These are phyloP conservation scores for Characodon lateralis DNA, from an alignment of 2,797 vertebrate genomes.

Conservation along the genomic window DNA sequence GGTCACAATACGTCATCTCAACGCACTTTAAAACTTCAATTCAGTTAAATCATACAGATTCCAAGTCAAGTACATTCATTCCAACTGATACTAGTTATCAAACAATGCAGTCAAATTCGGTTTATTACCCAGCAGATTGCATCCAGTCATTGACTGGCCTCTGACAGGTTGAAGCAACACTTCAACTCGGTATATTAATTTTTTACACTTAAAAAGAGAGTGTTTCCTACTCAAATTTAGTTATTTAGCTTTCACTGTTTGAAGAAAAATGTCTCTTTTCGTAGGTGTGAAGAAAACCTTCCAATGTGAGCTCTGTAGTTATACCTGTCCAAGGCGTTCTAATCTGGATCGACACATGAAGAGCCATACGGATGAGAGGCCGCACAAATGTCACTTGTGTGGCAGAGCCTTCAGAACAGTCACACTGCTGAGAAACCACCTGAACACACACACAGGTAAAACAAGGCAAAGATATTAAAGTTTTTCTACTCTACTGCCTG, in stretches of 20 bases:
- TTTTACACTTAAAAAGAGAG: not conserved
- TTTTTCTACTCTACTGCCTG: not conserved
- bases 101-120: too few species aligned
- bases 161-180: too few species aligned
- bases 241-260: not conserved
- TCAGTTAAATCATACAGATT: too few species aligned
- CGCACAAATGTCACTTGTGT: constrained; percentile 97
- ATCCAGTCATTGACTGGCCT: too few species aligned
- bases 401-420: constrained; percentile 97
- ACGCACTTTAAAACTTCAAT: too few species aligned
- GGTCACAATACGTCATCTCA: too few species aligned
- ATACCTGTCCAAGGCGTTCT: constrained; percentile 95
- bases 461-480: not conserved
- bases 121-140: too few species aligned
- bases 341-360: constrained; percentile 99
- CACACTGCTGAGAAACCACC: constrained; percentile 96
- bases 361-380: constrained; percentile 98
- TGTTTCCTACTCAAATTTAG: not conserved
- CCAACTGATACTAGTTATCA: too few species aligned
- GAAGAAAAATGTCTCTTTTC: not conserved
- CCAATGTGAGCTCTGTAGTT: constrained; percentile 98
- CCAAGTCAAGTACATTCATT: too few species aligned
- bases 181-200: not conserved
- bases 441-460: constrained; percentile 96
- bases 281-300: constrained; percentile 98